Evolutionary conservation across 1,140 invertebrate genomes (phyloP).

Genomic region (Archivesica marissinica): DNA sequence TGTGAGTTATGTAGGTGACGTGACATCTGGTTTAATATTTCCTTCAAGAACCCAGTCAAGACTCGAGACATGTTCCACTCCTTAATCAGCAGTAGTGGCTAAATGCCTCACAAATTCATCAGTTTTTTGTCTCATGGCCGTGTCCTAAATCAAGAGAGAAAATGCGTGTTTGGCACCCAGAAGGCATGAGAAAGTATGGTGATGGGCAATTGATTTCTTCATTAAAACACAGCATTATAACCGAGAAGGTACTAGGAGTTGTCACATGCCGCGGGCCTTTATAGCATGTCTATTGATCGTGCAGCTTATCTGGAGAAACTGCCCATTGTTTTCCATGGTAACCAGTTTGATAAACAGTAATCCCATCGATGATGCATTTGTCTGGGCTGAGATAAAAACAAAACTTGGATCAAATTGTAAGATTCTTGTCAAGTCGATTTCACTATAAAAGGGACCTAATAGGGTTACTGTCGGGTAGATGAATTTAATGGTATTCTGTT

Average conservation of each 20-base stretch:
- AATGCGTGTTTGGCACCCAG: not conserved
- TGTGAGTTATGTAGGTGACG: too few relatives aligned
- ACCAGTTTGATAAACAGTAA: slow-evolving; percentile 11
- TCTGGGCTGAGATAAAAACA: not conserved
- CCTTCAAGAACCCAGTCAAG: not conserved
- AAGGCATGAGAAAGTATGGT: not conserved
- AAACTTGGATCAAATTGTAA: too few relatives aligned
- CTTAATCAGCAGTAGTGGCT: not conserved
- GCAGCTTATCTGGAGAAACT: slow-evolving; percentile 18
- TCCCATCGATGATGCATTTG: too few relatives aligned
- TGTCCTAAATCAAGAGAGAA: slow-evolving; percentile 24
- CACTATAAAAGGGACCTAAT: too few relatives aligned
- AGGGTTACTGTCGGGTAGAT: too few relatives aligned
- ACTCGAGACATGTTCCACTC: too few relatives aligned
- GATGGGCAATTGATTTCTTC: slow-evolving; percentile 40
- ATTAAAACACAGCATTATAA: slow-evolving; percentile 8
- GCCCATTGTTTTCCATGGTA: slow-evolving; percentile 31
- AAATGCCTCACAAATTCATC: not conserved
- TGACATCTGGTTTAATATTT: not conserved
- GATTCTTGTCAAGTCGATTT: too few relatives aligned
- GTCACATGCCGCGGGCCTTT: not conserved
- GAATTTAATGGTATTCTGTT: too few relatives aligned
- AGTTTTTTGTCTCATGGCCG: not conserved
- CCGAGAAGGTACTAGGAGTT: not conserved
- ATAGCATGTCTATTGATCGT: slow-evolving; percentile 7